Evolutionary conservation across 2,888 invertebrate species (phyloP), one percentile per base, ranked within the genome.

Genomic region (Andricus curvator): DNA sequence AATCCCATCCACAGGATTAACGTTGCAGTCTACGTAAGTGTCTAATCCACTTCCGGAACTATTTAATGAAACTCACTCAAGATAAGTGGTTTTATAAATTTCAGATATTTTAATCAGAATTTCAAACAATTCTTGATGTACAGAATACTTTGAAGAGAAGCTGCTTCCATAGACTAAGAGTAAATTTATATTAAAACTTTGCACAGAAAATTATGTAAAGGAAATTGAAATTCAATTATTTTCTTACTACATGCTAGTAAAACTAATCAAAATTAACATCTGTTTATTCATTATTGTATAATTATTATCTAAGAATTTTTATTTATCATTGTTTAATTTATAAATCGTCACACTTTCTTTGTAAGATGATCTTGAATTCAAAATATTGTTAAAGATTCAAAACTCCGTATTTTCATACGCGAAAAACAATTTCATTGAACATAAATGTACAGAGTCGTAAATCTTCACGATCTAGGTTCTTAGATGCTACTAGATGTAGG

Each of bases 1-100:
- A 68, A 77, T 81, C 78, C 81, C 67, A 81, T 78, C 79, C 67
- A 68, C 74, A 78, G 78, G 82, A 82, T 81, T 82, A 74, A 77
- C 80, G 79, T 78, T 51, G 78, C 44, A 62, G 66, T 41, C 56
- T 22, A 37, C 41, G 48, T 62, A 22, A n/a, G 56, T 67, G 29
- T 65, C 65, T 79, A 67, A 70, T 70, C 48, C 51, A 78, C 78
- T 76, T 78, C 48, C n/a, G 48, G 8, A 78, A 78, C 78, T 70
- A 41, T 64, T 74, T 81, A 81, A 81, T 82, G 76, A 80, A 76
- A 64, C 51, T 29, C 33, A 5, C 15, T 25, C 22, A 29, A 70
- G 48, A 70, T 48, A 51, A 70, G 48, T 44, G 8, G 25, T 48
- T 48, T 48, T 29, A 33, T 33, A 74, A 56, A 33, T 56, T 74